Evolutionary conservation across 2,797 vertebrate species (phyloP).

Genomic region (Clarias platycephalus): DNA sequence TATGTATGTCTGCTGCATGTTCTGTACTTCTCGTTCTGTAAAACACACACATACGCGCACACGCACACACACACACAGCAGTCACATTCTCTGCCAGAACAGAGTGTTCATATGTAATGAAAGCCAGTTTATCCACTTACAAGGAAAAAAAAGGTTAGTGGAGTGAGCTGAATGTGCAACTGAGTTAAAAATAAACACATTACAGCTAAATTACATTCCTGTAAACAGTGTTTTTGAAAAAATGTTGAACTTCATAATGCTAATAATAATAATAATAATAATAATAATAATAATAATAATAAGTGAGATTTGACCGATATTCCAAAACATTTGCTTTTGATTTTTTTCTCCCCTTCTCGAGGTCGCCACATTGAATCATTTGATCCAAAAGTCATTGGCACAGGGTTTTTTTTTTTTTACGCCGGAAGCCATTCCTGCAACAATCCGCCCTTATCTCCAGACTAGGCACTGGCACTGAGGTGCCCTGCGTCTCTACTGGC

Average conservation of each 20-base stretch:
- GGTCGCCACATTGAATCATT: too few relatives aligned
- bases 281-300: not conserved
- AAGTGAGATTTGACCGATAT: not conserved
- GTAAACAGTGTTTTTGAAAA: not conserved
- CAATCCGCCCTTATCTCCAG: too few relatives aligned
- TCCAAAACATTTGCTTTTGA: not conserved
- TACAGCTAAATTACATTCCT: not conserved
- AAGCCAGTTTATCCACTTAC: conserved; percentile 58
- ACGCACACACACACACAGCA: conserved; percentile 21
- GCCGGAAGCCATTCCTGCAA: too few relatives aligned
- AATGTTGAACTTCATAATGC: not conserved
- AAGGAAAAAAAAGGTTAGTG: conserved; percentile 58
- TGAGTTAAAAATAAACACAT: not conserved
- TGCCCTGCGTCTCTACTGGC: too few relatives aligned
- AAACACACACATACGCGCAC: not conserved
- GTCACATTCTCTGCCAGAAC: not conserved
- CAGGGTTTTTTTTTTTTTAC: too few relatives aligned
- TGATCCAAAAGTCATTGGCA: too few relatives aligned
- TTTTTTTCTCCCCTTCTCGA: too few relatives aligned
- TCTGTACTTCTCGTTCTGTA: not conserved
- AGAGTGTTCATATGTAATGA: conserved; percentile 57
- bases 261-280: not conserved
- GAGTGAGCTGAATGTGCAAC: conserved; percentile 49
- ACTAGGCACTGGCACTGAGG: too few relatives aligned
- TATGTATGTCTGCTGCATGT: not conserved